phyloP scores from a whole-genome alignment of 1,140 invertebrate genomes.

The Zophobas atratus region DNA sequence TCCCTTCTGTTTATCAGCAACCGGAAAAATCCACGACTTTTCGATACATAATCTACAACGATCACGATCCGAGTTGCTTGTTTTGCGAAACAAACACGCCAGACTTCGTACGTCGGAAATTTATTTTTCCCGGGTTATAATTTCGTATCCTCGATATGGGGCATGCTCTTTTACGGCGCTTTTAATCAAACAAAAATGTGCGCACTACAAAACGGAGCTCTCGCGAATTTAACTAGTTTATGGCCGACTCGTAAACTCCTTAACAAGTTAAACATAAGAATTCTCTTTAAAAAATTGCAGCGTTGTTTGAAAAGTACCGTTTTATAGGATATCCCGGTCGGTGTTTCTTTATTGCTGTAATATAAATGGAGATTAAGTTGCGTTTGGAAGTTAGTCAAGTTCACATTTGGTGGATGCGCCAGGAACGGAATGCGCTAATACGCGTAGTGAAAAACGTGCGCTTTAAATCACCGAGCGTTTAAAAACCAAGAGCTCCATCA shows the following conservation, averaged over 20 bases:
- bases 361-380: slow-evolving; percentile 31
- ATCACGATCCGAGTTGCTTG: neutral
- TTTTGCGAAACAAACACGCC: neutral
- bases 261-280: slow-evolving; percentile 2
- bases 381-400: neutral
- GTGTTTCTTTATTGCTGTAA: slow-evolving; percentile 11
- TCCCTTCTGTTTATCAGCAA: slow-evolving; percentile 10
- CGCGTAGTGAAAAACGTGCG: neutral
- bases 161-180: neutral
- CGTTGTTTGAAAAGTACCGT: neutral
- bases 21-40: neutral
- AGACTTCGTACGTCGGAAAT: neutral
- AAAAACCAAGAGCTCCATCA: too few species aligned
- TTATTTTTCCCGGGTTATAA: too few species aligned
- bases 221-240: neutral
- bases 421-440: neutral
- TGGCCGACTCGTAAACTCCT: neutral
- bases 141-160: too few species aligned
- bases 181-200: neutral
- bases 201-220: neutral
- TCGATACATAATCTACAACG: slow-evolving; percentile 6
- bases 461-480: neutral
- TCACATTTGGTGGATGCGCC: slow-evolving; percentile 30
- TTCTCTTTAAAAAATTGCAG: neutral
- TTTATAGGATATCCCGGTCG: neutral